phyloP scores from a whole-genome alignment of 2,113 vertebrate species.

The Amazona guildingii region DNA sequence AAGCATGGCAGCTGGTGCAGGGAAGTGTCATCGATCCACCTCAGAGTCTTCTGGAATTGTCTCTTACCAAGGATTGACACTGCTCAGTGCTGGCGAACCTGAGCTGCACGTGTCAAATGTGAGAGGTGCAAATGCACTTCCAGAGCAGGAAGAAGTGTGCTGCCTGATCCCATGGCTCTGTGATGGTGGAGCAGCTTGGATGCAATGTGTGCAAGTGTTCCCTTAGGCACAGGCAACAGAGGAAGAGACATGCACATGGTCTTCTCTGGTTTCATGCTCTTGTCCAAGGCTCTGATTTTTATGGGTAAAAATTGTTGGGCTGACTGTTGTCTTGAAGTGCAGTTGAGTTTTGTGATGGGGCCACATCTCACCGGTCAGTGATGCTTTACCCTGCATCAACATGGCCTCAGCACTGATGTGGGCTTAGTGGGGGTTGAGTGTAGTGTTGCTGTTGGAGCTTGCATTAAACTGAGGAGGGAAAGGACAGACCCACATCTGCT shows the following conservation, averaged over 20 bases:
- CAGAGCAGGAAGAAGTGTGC: not conserved
- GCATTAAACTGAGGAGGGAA: not conserved
- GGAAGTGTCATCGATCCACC: not conserved
- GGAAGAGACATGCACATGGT: rapidly evolving
- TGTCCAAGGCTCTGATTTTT: not conserved
- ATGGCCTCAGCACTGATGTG: not conserved
- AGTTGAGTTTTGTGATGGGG: not conserved
- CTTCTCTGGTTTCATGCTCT: not conserved
- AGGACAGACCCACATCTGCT: not conserved
- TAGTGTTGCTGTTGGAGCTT: rapidly evolving
- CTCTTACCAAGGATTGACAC: not conserved
- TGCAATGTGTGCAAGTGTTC: not conserved
- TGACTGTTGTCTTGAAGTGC: not conserved
- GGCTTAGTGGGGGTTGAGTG: too few species aligned
- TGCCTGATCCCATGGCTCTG: rapidly evolving
- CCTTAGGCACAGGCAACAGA: not conserved
- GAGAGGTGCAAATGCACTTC: not conserved
- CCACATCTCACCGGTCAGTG: not conserved
- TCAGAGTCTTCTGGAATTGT: not conserved
- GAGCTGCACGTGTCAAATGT: rapidly evolving
- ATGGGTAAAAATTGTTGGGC: not conserved
- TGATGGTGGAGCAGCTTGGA: rapidly evolving
- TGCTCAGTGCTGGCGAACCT: not conserved
- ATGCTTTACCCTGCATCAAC: rapidly evolving
- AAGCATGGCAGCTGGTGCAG: too few species aligned